Percentiles rank a stretch among this genome's conserved stretches.
Evolutionary conservation across 1,140 invertebrate genomes (phyloP).

Genomic region (Aphelenchoides besseyi): DNA sequence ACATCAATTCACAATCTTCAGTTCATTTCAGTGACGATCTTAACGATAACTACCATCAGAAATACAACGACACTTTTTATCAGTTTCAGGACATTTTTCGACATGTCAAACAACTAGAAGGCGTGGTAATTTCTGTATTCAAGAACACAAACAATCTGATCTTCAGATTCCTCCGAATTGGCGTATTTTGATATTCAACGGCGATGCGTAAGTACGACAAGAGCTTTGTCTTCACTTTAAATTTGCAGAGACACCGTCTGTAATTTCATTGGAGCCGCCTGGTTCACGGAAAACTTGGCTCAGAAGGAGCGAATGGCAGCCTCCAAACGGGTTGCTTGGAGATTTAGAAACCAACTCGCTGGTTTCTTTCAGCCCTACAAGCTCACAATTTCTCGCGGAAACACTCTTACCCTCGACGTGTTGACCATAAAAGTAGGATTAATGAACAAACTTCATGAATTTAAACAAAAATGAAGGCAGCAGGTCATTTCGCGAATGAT

Average conservation of each 20-base stretch:
- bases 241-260: slow-evolving; percentile 23
- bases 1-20: background rate
- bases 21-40: slow-evolving; percentile 17
- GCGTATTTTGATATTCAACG: slow-evolving; percentile 31
- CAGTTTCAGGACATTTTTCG: slow-evolving; percentile 18
- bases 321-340: slow-evolving; percentile 19
- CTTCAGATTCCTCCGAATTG: slow-evolving; percentile 31
- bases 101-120: slow-evolving; percentile 17
- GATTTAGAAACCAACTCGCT: slow-evolving; percentile 27
- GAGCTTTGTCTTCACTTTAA: background rate
- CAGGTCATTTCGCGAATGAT: slow-evolving; percentile 68
- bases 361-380: slow-evolving; percentile 26
- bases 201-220: slow-evolving; percentile 18
- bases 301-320: slow-evolving; percentile 6
- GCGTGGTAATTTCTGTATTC: slow-evolving; percentile 3
- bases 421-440: slow-evolving; percentile 26
- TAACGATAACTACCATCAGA: slow-evolving; percentile 27
- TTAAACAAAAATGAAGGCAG: slow-evolving; percentile 56
- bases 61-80: slow-evolving; percentile 25
- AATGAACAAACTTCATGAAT: slow-evolving; percentile 1
- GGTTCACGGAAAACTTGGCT: slow-evolving; percentile 34
- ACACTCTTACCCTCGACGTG: slow-evolving; percentile 25
- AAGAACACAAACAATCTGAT: background rate
- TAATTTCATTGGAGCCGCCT: slow-evolving; percentile 29
- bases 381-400: background rate